These are phyloP conservation scores for Lepidiolamprologus cunningtoni DNA, from an alignment of 2,113 vertebrate genomes.

Conservation along the genomic window DNA sequence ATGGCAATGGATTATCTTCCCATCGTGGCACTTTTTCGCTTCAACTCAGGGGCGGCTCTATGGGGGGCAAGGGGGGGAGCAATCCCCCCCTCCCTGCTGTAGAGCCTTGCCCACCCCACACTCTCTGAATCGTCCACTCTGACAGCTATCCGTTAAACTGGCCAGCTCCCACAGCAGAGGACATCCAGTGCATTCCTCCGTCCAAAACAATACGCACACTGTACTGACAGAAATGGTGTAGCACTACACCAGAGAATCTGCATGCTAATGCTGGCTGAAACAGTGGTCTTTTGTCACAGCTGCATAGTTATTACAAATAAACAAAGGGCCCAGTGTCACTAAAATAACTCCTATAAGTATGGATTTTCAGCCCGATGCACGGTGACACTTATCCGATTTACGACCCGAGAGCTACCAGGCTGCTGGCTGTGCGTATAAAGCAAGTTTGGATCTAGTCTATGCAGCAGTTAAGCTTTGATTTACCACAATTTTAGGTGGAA, in stretches of 20 bases:
- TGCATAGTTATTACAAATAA: constrained; percentile 77
- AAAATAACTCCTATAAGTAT: constrained; percentile 78
- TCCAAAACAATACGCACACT: constrained; percentile 72
- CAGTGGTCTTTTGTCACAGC: constrained; percentile 80
- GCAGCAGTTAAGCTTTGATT: not conserved
- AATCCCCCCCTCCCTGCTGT: accelerated
- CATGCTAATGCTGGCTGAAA: constrained; percentile 80
- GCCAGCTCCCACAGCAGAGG: constrained; percentile 53
- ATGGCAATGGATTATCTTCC: not conserved
- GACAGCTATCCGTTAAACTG: constrained; percentile 45
- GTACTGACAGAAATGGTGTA: constrained; percentile 75
- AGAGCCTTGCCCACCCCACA: not conserved
- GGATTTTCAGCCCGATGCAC: constrained; percentile 54
- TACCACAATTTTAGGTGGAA: not conserved
- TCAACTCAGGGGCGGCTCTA: not conserved
- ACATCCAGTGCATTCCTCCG: constrained; percentile 68
- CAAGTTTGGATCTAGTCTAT: not conserved
- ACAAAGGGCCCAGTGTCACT: constrained; percentile 74
- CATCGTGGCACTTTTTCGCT: not conserved
- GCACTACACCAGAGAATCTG: constrained; percentile 82
- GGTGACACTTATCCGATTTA: constrained; percentile 62
- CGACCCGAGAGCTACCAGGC: not conserved
- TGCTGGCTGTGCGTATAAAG: not conserved
- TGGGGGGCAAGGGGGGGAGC: not conserved
- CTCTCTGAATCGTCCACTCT: constrained; percentile 18